phyloP scores from a whole-genome alignment of 1,140 invertebrate genomes.

The Phortica variegata region DNA sequence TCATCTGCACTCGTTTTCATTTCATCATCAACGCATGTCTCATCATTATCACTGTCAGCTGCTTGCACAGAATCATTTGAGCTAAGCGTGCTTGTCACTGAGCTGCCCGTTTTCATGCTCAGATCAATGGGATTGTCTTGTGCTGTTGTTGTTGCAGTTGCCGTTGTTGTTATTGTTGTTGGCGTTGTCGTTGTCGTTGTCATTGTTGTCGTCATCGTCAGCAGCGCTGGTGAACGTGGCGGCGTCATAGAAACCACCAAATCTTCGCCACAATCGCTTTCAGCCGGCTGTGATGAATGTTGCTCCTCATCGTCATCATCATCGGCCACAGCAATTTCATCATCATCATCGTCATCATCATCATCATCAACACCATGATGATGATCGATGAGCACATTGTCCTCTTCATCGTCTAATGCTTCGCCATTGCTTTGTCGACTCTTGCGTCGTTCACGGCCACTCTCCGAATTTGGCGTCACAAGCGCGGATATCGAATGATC shows the following conservation, averaged over 20 bases:
- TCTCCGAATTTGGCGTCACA: conserved; percentile 52
- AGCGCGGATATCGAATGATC: conserved; percentile 49
- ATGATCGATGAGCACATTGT: conserved; percentile 12
- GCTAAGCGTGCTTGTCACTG: conserved; percentile 43
- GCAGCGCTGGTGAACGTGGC: conserved; percentile 40
- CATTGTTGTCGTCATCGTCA: conserved; percentile 1
- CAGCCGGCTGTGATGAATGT: background rate
- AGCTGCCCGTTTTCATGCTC: conserved; percentile 67
- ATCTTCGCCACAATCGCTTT: conserved; percentile 28
- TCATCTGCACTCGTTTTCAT: conserved; percentile 42
- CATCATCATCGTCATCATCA: conserved; percentile 12
- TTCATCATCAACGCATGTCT: background rate
- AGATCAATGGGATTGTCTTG: conserved; percentile 81
- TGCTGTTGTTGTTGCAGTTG: conserved; percentile 22
- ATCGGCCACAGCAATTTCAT: conserved; percentile 8
- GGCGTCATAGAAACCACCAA: conserved; percentile 56
- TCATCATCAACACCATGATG: background rate
- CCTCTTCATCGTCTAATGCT: conserved; percentile 7
- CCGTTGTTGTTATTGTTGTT: background rate
- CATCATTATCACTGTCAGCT: conserved; percentile 23
- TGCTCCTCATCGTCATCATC: conserved; percentile 12
- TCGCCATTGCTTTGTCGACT: conserved; percentile 45
- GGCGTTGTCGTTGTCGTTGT: background rate
- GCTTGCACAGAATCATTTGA: conserved; percentile 32
- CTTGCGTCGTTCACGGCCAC: conserved; percentile 38